These are phyloP conservation scores for Diplolepis rosae DNA, from an alignment of 2,888 invertebrate species.

Conservation along the genomic window DNA sequence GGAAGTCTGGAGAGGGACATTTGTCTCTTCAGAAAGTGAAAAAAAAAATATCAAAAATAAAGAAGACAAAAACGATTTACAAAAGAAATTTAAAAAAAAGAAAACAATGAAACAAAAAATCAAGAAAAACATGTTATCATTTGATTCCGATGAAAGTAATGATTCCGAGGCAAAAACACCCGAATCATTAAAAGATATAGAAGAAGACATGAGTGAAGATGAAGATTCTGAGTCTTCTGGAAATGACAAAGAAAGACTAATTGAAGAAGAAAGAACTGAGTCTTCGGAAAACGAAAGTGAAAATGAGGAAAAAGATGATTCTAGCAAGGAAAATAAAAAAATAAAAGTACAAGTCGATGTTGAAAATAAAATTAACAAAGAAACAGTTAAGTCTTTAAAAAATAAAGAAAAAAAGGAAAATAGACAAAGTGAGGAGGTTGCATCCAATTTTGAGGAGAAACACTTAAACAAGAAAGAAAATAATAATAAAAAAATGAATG, in stretches of 20 bases:
- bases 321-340: constrained; percentile 28
- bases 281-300: constrained; percentile 43
- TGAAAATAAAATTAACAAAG: constrained; percentile 36
- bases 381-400: constrained; percentile 14
- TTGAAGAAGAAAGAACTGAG: constrained; percentile 55
- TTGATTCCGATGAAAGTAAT: constrained; percentile 39
- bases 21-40: constrained; percentile 34
- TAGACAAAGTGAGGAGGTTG: constrained; percentile 44
- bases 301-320: neutral
- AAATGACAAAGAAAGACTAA: constrained; percentile 60
- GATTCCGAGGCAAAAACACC: no score
- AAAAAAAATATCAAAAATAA: constrained; percentile 25
- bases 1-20: constrained; percentile 40
- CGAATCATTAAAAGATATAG: no score
- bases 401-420: constrained; percentile 48
- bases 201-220: neutral
- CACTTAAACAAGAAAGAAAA: neutral
- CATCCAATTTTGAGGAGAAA: constrained; percentile 34
- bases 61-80: constrained; percentile 31
- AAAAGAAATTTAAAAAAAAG: no score
- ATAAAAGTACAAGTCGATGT: neutral
- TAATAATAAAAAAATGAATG: constrained; percentile 22
- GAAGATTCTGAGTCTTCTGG: constrained; percentile 58
- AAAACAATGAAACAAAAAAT: neutral
- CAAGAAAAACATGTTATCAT: constrained; percentile 50